Evolutionary conservation across 2,888 invertebrate genomes (phyloP).

Genomic region (Eupithecia tripunctaria): DNA sequence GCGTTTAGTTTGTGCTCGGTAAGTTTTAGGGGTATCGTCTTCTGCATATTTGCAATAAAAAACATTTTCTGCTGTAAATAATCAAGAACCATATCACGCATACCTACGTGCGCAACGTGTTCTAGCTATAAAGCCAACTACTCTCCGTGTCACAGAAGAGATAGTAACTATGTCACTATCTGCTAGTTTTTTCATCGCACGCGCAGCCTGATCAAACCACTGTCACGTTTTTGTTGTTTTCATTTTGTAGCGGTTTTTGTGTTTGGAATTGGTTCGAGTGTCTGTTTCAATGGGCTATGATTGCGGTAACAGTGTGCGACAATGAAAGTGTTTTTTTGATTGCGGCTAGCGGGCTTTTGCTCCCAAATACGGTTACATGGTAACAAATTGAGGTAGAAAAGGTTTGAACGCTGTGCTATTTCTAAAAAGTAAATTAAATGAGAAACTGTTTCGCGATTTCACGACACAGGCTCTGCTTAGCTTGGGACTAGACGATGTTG

Average conservation of each 20-base stretch:
- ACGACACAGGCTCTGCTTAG: too few species aligned
- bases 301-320: conserved; percentile 44
- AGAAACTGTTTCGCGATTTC: background rate
- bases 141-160: background rate
- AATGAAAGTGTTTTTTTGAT: conserved; percentile 46
- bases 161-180: background rate
- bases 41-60: background rate
- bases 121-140: background rate
- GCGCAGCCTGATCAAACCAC: conserved; percentile 66
- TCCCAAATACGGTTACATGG: conserved; percentile 30
- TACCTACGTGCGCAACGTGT: background rate
- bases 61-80: background rate
- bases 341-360: conserved; percentile 33
- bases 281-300: conserved; percentile 46
- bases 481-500: too few species aligned
- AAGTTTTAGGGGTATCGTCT: background rate
- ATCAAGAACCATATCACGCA: conserved; percentile 10
- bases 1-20: background rate
- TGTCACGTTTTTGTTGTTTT: conserved; percentile 61
- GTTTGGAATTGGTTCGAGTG: conserved; percentile 48
- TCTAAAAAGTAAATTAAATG: background rate
- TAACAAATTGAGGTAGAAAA: conserved; percentile 20
- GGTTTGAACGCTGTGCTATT: background rate
- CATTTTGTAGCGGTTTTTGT: conserved; percentile 53
- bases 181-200: conserved; percentile 61